Evolutionary conservation across 1,140 invertebrate species (phyloP).

Genomic region (Maniola jurtina): DNA sequence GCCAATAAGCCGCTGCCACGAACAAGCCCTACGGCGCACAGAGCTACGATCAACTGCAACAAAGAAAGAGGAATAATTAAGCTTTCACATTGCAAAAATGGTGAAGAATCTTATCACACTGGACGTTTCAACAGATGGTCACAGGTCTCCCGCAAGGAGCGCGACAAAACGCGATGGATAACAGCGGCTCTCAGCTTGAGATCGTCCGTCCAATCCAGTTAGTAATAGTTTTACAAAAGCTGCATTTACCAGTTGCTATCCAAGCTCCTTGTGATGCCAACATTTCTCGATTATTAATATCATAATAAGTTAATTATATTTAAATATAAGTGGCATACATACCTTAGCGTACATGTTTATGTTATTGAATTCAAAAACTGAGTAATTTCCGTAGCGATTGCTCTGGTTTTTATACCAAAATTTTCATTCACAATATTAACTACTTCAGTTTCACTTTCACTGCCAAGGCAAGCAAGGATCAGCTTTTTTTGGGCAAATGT

Average conservation of each 20-base stretch:
- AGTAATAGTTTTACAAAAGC: background rate
- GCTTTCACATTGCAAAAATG: too few relatives aligned
- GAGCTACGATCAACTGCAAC: conserved; percentile 46
- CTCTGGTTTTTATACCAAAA: conserved; percentile 28
- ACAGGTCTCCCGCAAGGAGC: too few relatives aligned
- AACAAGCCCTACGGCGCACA: conserved; percentile 47
- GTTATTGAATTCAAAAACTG: conserved; percentile 14
- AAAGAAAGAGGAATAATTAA: background rate
- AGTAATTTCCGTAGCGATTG: conserved; percentile 18
- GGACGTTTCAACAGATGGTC: too few relatives aligned
- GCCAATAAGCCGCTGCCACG: conserved; percentile 41
- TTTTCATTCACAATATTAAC: conserved; percentile 13
- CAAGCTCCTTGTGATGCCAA: background rate
- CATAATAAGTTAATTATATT: background rate
- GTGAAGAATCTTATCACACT: too few relatives aligned
- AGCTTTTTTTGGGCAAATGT: conserved; percentile 12
- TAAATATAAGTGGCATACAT: conserved; percentile 8
- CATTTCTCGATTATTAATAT: background rate
- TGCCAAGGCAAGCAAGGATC: conserved; percentile 21
- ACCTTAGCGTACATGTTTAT: conserved; percentile 32
- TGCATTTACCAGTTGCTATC: too few relatives aligned
- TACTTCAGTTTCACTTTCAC: conserved; percentile 22
- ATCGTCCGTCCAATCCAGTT: too few relatives aligned
- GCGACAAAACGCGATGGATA: too few relatives aligned
- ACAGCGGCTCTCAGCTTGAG: too few relatives aligned